phyloP scores from a whole-genome alignment of 2,113 vertebrate genomes.

The Platycercus adscitus region DNA sequence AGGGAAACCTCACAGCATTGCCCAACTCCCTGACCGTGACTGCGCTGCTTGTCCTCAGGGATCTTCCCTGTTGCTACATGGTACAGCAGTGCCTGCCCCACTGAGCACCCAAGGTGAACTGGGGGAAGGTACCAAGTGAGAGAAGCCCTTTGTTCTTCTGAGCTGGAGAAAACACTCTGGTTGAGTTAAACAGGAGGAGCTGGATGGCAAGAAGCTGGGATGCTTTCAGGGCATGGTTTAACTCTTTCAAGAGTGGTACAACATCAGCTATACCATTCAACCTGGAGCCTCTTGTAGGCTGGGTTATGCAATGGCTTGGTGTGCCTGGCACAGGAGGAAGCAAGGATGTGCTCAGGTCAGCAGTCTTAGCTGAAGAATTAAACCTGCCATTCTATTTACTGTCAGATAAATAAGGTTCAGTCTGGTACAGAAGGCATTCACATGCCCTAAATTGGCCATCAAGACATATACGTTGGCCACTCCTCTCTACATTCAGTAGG shows the following conservation, averaged over 20 bases:
- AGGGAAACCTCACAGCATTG: background rate
- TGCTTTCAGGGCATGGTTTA: background rate
- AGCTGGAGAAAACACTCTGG: background rate
- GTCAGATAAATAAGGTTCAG: background rate
- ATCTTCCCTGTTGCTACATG: background rate
- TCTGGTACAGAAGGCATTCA: background rate
- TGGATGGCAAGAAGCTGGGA: background rate
- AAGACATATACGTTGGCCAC: background rate
- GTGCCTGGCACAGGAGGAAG: background rate
- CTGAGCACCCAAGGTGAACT: background rate
- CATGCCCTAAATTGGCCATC: background rate
- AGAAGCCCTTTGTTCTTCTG: background rate
- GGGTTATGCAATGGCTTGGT: background rate
- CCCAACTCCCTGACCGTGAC: fast-evolving
- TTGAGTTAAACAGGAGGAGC: background rate
- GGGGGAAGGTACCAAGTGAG: background rate
- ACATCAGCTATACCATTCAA: background rate
- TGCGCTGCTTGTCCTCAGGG: background rate
- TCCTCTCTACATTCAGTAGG: background rate
- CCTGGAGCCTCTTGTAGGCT: background rate
- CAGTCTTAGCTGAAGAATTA: background rate
- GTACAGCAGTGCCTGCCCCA: background rate
- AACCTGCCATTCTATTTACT: background rate
- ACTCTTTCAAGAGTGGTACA: background rate
- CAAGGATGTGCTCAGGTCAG: background rate